A percentile compares a stretch with the other conserved stretches of the same genome.
Conservation (phyloP, 2,113 vertebrate species). For the Choloepus hoffmanni region DNA sequence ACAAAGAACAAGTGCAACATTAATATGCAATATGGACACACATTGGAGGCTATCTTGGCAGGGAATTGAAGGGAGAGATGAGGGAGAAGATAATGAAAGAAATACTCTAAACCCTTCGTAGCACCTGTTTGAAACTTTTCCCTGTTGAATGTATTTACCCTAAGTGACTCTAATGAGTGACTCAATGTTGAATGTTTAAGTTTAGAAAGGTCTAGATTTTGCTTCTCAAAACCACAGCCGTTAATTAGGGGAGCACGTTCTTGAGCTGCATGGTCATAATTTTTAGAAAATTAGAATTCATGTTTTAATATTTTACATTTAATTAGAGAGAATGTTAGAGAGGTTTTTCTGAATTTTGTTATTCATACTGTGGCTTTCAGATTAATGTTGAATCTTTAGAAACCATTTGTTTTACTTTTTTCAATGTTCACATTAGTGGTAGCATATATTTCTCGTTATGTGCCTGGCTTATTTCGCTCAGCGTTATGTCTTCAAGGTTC, state of each 20-base stretch:
- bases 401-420: too few relatives aligned
- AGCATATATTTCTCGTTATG: too few relatives aligned
- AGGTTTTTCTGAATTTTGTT: slow-evolving; percentile 4
- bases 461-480: too few relatives aligned
- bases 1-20: background rate
- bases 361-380: background rate
- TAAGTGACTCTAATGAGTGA: background rate
- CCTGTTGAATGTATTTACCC: background rate
- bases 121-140: background rate
- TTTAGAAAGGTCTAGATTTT: slow-evolving; percentile 26
- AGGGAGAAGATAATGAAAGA: background rate
- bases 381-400: background rate
- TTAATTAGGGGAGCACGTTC: background rate
- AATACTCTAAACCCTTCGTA: background rate
- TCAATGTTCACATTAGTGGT: too few relatives aligned
- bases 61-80: background rate
- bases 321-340: slow-evolving; percentile 10
- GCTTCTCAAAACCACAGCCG: background rate
- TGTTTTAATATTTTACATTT: slow-evolving; percentile 50
- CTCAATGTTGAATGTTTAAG: background rate
- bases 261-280: background rate
- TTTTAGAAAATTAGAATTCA: slow-evolving; percentile 49
- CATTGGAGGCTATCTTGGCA: background rate
- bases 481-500: too few relatives aligned
- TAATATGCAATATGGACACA: background rate